Evolutionary conservation across 2,888 invertebrate species (phyloP), one percentile per base, ranked within the genome.

Genomic region (Caenorhabditis imperialis): DNA sequence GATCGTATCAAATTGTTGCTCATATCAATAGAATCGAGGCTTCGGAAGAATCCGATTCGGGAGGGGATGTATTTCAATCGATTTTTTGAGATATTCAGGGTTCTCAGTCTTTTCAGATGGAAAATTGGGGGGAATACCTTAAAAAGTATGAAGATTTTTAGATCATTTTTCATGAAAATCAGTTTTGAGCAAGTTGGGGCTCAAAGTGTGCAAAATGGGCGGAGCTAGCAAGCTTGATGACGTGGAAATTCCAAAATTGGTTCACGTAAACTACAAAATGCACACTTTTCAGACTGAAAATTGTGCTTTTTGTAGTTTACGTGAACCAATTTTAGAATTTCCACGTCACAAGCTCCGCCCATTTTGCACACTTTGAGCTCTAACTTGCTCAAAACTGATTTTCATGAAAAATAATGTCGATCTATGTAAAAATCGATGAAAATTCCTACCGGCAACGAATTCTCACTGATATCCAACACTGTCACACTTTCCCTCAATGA

Each of bases 51-150:
- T 3, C 40, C 48, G 25, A 65, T 37, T 8, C 51, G 23, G 8
- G 54, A 37, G n/a, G 60, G 53, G 20, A 60, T 10, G 35, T 61
- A 61, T n/a, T 22, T 23, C 1, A 70, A 47, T 8, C 8, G 44
- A 23, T 70, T 70, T 35, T 37, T 22, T 3, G 55, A 16, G 2
- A 53, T 16, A 20, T 48, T 61, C 14, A 70, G 23, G 4, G 12
- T 5, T 18, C 40, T 22, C 7, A 70, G 54, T 5, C 30, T 16
- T 6, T 7, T 16, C 0, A 70, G 33, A 30, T 75, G 70, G 33
- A 54, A 70, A 16, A 60, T 30, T 6, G 60, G 60, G 2, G 70
- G 69, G 38, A 63, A 61, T 8, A 50, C 42, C 57, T 69, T 62
- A 14, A 71, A 62, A 30, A 40, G 2, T n/a, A n/a, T n/a, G 30